Percentiles rank a stretch among this genome's conserved stretches.
These are phyloP conservation scores for Papilio demoleus DNA, from an alignment of 2,888 invertebrate genomes.

Conservation along the genomic window DNA sequence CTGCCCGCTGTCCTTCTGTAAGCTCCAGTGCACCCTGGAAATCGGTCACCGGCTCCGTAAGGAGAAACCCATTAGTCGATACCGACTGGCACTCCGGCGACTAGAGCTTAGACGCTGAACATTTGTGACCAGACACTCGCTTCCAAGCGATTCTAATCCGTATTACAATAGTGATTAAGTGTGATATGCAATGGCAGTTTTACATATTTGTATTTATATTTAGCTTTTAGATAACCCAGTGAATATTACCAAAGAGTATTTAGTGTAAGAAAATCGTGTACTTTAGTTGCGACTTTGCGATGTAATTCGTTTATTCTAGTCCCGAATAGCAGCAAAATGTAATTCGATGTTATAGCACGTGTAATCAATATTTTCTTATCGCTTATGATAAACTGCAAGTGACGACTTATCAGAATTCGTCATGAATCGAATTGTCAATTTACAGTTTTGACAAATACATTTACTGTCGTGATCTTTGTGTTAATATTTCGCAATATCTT, in stretches of 20 bases:
- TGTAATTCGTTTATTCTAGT: slow-evolving; percentile 41
- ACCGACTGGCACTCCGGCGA: too few species aligned
- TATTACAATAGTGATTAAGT: slow-evolving; percentile 42
- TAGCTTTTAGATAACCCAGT: slow-evolving; percentile 69
- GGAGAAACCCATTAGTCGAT: too few species aligned
- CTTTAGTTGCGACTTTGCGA: slow-evolving; percentile 53
- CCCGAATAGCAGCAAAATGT: slow-evolving; percentile 29
- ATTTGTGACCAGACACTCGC: background rate
- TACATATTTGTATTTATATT: slow-evolving; percentile 53
- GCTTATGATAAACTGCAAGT: background rate
- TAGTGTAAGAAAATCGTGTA: slow-evolving; percentile 55
- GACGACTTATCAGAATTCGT: background rate
- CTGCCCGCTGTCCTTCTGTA: slow-evolving; percentile 92
- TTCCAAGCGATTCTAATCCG: slow-evolving; percentile 1
- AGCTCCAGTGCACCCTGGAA: slow-evolving; percentile 47
- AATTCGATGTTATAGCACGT: slow-evolving; percentile 31
- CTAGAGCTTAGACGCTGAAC: slow-evolving; percentile 28
- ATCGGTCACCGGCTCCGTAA: too few species aligned
- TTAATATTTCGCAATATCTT: too few species aligned
- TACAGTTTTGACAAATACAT: background rate
- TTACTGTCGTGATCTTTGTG: too few species aligned
- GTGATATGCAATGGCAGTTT: slow-evolving; percentile 49
- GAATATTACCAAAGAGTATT: slow-evolving; percentile 77
- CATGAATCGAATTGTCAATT: background rate
- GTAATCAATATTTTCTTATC: slow-evolving; percentile 23